Percentiles rank a stretch among this genome's conserved stretches.
These are phyloP conservation scores for Nomada hirtipes DNA, from an alignment of 2,888 invertebrate genomes.

Conservation along the genomic window DNA sequence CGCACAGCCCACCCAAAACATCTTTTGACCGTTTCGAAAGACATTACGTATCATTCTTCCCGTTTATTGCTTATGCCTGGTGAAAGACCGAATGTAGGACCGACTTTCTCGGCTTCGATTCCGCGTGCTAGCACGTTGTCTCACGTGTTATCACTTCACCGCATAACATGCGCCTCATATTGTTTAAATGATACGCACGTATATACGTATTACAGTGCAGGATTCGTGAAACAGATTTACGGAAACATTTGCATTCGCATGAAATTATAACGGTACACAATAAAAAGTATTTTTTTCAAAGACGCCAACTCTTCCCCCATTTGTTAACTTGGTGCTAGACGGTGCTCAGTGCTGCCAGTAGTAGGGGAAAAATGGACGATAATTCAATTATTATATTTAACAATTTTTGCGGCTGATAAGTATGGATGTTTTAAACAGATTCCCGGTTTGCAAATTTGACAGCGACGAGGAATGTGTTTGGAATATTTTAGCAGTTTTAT, in stretches of 20 bases:
- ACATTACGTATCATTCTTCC: constrained; percentile 51
- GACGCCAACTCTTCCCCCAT: constrained; percentile 14
- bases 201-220: constrained; percentile 10
- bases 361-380: too few species aligned
- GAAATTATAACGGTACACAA: constrained; percentile 28
- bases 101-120: constrained; percentile 33
- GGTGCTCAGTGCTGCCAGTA: too few species aligned
- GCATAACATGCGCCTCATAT: constrained; percentile 30
- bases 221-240: constrained; percentile 12
- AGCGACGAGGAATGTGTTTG: too few species aligned
- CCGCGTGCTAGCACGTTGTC: constrained; percentile 44
- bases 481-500: too few species aligned
- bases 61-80: constrained; percentile 12
- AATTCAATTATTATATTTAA: too few species aligned
- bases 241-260: constrained; percentile 26
- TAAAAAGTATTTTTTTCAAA: constrained; percentile 21
- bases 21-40: constrained; percentile 63
- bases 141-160: constrained; percentile 38
- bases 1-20: constrained; percentile 78
- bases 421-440: too few species aligned
- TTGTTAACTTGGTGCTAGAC: constrained; percentile 40
- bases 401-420: too few species aligned
- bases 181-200: constrained; percentile 15
- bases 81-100: constrained; percentile 23
- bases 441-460: too few species aligned